These are phyloP conservation scores for Graphium colonna DNA, from an alignment of 2,888 invertebrate genomes.

Conservation along the genomic window DNA sequence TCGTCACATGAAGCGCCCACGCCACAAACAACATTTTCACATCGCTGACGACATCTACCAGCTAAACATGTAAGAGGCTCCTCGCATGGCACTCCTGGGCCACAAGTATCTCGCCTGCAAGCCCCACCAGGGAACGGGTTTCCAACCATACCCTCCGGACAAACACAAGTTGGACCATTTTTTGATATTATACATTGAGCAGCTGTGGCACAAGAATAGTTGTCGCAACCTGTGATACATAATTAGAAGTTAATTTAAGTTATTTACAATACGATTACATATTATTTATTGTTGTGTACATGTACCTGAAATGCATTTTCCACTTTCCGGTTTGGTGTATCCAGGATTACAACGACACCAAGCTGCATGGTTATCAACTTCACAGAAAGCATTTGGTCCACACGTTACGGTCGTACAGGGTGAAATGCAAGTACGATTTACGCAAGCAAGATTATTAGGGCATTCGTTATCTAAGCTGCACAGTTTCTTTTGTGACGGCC, in stretches of 20 bases:
- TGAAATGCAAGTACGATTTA: constrained; percentile 88
- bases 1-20: constrained; percentile 92
- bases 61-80: constrained; percentile 91
- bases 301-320: constrained; percentile 92
- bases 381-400: constrained; percentile 91
- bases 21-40: constrained; percentile 92
- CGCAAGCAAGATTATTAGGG: constrained; percentile 88
- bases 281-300: constrained; percentile 4
- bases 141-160: constrained; percentile 91
- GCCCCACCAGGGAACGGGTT: constrained; percentile 95
- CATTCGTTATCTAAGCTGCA: constrained; percentile 89
- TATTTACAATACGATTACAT: not conserved
- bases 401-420: constrained; percentile 90
- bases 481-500: constrained; percentile 81
- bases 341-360: constrained; percentile 94
- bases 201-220: constrained; percentile 88
- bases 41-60: constrained; percentile 93
- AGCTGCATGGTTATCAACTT: constrained; percentile 92
- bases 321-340: constrained; percentile 87
- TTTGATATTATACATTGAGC: constrained; percentile 92
- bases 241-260: not conserved
- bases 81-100: constrained; percentile 86
- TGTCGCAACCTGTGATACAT: constrained; percentile 83
- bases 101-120: constrained; percentile 91
- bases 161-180: constrained; percentile 92